Percentiles rank a stretch among this genome's conserved stretches.
Conservation (phyloP, 2,797 vertebrate genomes). For the Brachyrhaphis roseni region DNA sequence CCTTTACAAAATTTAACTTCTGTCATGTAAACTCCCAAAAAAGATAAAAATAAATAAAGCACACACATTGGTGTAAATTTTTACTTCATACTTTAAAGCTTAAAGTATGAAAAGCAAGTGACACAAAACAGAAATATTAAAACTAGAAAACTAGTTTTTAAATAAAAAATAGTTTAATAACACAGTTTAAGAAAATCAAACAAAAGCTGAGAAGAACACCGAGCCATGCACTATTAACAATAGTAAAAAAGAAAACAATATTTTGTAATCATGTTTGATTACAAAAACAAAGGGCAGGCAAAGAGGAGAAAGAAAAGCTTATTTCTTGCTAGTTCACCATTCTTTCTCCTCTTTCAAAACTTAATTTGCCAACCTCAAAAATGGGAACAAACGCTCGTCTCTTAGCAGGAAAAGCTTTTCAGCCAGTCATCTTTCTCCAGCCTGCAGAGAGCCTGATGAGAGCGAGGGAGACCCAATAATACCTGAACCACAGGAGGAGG, state of each 20-base stretch:
- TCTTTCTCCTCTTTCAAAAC: slow-evolving; percentile 16
- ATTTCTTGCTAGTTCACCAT: slow-evolving; percentile 14
- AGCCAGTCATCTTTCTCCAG: slow-evolving; percentile 41
- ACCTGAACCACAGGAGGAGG: slow-evolving; percentile 47
- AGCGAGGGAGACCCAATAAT: slow-evolving; percentile 68
- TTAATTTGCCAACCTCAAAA: slow-evolving; percentile 40
- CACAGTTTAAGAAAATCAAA: background rate
- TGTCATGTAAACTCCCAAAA: background rate
- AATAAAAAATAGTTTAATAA: background rate
- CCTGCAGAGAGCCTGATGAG: slow-evolving; percentile 64
- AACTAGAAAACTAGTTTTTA: background rate
- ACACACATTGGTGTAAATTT: background rate
- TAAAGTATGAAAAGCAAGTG: background rate
- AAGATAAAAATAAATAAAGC: background rate
- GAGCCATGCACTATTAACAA: background rate
- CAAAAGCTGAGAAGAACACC: background rate
- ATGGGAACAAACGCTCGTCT: slow-evolving; percentile 43
- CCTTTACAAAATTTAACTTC: background rate
- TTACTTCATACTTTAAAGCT: background rate
- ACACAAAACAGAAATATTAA: background rate
- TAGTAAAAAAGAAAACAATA: background rate
- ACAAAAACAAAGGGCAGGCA: slow-evolving; percentile 12
- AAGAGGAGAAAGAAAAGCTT: slow-evolving; percentile 6
- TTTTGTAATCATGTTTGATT: slow-evolving; percentile 7
- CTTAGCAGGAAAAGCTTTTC: slow-evolving; percentile 56